These are phyloP conservation scores for Calypte anna DNA, from an alignment of 2,113 vertebrate genomes.

Conservation along the genomic window DNA sequence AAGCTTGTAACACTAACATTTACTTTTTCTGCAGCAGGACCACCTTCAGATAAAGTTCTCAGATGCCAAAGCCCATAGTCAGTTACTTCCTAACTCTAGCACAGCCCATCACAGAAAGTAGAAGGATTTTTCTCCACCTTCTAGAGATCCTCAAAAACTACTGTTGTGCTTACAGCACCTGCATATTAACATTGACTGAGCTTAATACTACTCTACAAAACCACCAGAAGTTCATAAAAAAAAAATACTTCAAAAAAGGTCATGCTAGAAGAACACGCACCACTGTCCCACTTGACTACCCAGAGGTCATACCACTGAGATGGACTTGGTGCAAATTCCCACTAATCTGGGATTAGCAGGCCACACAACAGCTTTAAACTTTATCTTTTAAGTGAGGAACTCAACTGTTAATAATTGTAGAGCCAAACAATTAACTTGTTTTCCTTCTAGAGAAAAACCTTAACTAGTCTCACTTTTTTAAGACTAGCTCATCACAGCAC, in stretches of 20 bases:
- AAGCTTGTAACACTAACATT: not conserved
- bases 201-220: not conserved
- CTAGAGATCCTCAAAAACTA: not conserved
- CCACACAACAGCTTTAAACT: not conserved
- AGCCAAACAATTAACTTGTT: not conserved
- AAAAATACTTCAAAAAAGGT: not conserved
- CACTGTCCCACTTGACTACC: not conserved
- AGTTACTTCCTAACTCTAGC: not conserved
- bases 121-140: not conserved
- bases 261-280: not conserved
- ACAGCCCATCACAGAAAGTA: not conserved
- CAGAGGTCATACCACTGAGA: not conserved
- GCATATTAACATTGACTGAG: not conserved
- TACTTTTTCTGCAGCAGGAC: not conserved
- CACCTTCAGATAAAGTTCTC: not conserved
- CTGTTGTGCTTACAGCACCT: not conserved
- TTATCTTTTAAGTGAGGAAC: not conserved
- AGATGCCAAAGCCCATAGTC: not conserved
- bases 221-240: not conserved
- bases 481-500: not conserved
- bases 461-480: not conserved
- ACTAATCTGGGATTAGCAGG: constrained; percentile 17
- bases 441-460: not conserved
- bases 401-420: not conserved
- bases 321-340: not conserved